Conservation (phyloP, 1,140 invertebrate species). For the Nixonia krombeini region DNA sequence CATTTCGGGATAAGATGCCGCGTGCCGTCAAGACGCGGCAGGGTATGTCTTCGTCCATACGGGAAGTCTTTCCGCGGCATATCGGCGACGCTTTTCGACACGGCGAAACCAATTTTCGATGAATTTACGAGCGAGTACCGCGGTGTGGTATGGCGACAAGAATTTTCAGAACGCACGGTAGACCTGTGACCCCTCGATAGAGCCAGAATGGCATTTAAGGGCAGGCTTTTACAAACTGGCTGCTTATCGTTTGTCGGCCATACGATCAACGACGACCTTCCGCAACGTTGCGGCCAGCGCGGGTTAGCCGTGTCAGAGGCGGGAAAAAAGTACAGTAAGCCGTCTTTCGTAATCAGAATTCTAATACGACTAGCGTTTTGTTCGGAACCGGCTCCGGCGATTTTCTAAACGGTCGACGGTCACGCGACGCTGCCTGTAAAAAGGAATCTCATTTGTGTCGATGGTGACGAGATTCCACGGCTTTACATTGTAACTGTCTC, state of each 20-base stretch:
- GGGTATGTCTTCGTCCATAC: conserved; percentile 29
- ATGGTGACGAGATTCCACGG: conserved; percentile 48
- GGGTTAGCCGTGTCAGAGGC: conserved; percentile 16
- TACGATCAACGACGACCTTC: conserved; percentile 44
- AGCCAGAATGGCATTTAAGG: conserved; percentile 43
- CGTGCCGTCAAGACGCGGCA: conserved; percentile 38
- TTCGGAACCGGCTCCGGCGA: conserved; percentile 43
- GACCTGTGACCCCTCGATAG: conserved; percentile 22
- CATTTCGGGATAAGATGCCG: conserved; percentile 42
- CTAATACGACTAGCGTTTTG: conserved; percentile 50
- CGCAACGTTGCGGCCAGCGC: conserved; percentile 22
- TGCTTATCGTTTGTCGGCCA: conserved; percentile 44
- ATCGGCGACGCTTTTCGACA: conserved; percentile 28
- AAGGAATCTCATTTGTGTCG: conserved; percentile 39
- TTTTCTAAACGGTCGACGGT: conserved; percentile 41
- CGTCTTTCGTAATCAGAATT: conserved; percentile 52
- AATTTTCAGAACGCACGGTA: conserved; percentile 20
- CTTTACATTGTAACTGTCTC: conserved; percentile 48
- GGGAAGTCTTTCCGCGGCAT: conserved; percentile 25
- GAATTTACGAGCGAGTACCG: conserved; percentile 18
- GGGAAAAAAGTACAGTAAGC: conserved; percentile 15
- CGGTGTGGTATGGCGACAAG: conserved; percentile 15
- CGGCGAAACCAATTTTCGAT: conserved; percentile 37
- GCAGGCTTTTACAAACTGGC: conserved; percentile 40
- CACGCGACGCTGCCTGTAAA: conserved; percentile 38